Conservation (phyloP, 2,113 vertebrate genomes). For the Gymnobelideus leadbeateri region DNA sequence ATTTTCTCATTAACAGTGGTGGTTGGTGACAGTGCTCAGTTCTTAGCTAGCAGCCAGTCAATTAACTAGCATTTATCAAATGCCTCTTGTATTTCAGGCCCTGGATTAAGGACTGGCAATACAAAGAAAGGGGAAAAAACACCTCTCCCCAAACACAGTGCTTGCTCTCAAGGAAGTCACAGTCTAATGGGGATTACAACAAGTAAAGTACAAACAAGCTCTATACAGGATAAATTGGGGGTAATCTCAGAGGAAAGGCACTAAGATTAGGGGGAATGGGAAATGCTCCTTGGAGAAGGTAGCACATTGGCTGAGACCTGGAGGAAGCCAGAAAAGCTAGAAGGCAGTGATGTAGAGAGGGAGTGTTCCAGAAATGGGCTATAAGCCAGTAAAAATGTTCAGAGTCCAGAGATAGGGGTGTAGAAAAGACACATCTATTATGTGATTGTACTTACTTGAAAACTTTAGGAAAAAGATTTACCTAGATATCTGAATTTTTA, state of each 20-base stretch:
- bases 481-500: background rate
- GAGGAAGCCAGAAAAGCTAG: background rate
- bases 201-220: background rate
- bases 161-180: background rate
- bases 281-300: background rate
- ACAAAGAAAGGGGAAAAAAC: background rate
- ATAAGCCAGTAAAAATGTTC: background rate
- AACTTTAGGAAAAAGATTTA: background rate
- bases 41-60: background rate
- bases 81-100: background rate
- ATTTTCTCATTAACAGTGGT: background rate
- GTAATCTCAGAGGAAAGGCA: background rate
- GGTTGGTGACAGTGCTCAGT: background rate
- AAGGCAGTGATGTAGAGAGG: background rate
- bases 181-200: background rate
- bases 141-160: background rate
- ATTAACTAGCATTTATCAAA: background rate
- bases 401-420: background rate
- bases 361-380: background rate
- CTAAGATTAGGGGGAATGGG: background rate
- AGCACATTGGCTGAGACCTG: background rate
- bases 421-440: background rate
- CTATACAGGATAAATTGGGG: background rate
- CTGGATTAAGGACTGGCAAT: background rate
- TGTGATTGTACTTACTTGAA: background rate